A percentile compares a stretch with the other conserved stretches of the same genome.
phyloP scores from a whole-genome alignment of 1,140 invertebrate genomes.

The Arctopsyche grandis region DNA sequence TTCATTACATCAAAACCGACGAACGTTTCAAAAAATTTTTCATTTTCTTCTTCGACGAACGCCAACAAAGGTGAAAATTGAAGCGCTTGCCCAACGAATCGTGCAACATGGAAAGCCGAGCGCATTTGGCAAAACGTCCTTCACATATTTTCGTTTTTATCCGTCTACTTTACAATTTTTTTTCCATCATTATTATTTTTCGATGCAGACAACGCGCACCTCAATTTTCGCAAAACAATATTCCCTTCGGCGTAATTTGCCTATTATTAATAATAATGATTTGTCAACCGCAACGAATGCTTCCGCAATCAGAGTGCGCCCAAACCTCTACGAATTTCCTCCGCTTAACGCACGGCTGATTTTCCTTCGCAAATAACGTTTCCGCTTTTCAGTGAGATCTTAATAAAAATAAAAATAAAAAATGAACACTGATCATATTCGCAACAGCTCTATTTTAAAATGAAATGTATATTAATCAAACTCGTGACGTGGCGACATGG shows the following conservation, averaged over 20 bases:
- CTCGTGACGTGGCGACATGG: not conserved
- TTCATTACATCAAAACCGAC: slow-evolving; percentile 9
- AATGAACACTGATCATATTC: too few relatives aligned
- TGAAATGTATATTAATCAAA: slow-evolving; percentile 2
- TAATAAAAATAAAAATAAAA: too few relatives aligned
- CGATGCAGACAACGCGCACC: not conserved
- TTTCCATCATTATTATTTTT: not conserved
- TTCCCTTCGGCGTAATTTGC: not conserved
- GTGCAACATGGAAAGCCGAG: slow-evolving; percentile 20
- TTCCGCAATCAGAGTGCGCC: not conserved
- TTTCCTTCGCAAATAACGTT: not conserved
- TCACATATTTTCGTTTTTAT: slow-evolving; percentile 5
- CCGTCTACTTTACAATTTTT: not conserved
- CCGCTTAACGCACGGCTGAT: not conserved
- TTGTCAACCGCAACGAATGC: slow-evolving; percentile 11
- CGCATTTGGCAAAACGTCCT: slow-evolving; percentile 11
- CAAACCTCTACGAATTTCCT: not conserved
- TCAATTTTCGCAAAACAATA: not conserved
- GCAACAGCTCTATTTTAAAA: not conserved
- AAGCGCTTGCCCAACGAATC: slow-evolving; percentile 22
- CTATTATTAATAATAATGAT: not conserved
- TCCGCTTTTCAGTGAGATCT: not conserved
- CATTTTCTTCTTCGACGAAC: slow-evolving; percentile 16
- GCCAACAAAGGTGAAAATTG: slow-evolving; percentile 17
- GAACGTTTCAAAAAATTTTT: not conserved